Conservation (phyloP, 2,888 invertebrate species). For the Cephalotes varians region DNA sequence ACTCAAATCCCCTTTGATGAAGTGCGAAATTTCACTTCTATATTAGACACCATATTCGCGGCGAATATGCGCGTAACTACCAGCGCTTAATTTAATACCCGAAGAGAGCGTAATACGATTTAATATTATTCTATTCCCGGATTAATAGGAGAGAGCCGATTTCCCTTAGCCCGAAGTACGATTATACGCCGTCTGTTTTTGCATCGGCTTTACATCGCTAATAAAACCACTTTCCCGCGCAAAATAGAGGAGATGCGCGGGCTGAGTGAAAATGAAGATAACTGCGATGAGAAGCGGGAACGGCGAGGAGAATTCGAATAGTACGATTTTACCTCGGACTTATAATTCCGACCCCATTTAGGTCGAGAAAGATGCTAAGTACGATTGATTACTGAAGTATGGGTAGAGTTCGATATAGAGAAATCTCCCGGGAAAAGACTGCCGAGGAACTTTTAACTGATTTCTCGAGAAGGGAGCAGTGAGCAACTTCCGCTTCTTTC, state of each 20-base stretch:
- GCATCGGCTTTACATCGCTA: slow-evolving; percentile 8
- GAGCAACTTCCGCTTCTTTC: slow-evolving; percentile 35
- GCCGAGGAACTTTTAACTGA: slow-evolving; percentile 37
- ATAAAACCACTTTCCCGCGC: slow-evolving; percentile 25
- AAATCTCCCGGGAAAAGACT: slow-evolving; percentile 21
- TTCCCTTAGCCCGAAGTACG: not conserved
- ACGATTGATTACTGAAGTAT: slow-evolving; percentile 51
- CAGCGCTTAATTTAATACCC: slow-evolving; percentile 14
- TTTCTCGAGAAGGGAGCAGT: slow-evolving; percentile 35
- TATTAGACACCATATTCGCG: not conserved
- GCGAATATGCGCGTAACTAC: not conserved
- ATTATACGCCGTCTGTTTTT: slow-evolving; percentile 23
- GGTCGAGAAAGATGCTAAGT: slow-evolving; percentile 47
- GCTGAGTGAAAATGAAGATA: slow-evolving; percentile 30
- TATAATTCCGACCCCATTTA: slow-evolving; percentile 46
- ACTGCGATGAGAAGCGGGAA: not conserved
- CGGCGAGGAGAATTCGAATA: slow-evolving; percentile 17
- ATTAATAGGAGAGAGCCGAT: not conserved
- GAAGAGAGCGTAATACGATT: not conserved
- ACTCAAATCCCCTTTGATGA: not conserved
- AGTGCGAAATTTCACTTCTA: not conserved
- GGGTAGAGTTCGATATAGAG: slow-evolving; percentile 39
- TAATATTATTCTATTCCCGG: slow-evolving; percentile 12
- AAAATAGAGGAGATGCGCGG: slow-evolving; percentile 16
- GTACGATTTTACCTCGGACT: slow-evolving; percentile 27